Evolutionary conservation across 2,797 vertebrate species (phyloP), one percentile per base, ranked within the genome.

Genomic region (Chromobotia macracanthus): DNA sequence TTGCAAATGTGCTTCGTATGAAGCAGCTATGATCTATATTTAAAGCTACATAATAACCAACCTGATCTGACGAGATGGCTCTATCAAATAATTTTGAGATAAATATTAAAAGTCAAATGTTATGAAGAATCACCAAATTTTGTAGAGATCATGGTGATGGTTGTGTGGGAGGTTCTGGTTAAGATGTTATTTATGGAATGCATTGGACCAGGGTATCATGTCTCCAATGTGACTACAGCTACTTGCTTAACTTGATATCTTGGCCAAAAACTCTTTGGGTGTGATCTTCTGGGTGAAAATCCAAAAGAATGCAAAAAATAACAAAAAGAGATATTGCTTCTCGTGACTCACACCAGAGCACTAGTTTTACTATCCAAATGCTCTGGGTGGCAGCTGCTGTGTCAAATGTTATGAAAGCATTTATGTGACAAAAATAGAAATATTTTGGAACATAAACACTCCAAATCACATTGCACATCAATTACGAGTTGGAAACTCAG

Each of bases 1-100:
- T 64, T 50, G 58, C 58, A 74, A 50, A 18, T 75, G 60, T 65
- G 46, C 13, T 65, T 75, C n/a, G 23, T 28, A 55, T 73, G 9
- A 74, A 44, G 11, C 19, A 25, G 60, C 38, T 31, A 11, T 28
- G 5, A 58, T 72, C 55, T 63, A 31, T 41, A 44, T 21, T 55
- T 4, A 55, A 55, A 55, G 51, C 51, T 55, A 15, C 18, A 55
- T 19, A 55, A 19, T 19, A 55, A 55, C n/a, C 51, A 55, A 55
- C 16, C 7, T 41, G 16, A 55, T 19, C n/a, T 19, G 51, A 55
- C 19, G 7, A 19, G 51, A 55, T 28, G 4, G 28, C 28, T 28
- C 28, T 28, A 28, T 28, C 28, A 28, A 28, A 28, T 28, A 28
- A 6, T 38, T 6, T 38, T 38, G 38, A 38, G 8, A 6, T 28